phyloP scores from a whole-genome alignment of 2,888 invertebrate species.

The Trachelus troglodyta region DNA sequence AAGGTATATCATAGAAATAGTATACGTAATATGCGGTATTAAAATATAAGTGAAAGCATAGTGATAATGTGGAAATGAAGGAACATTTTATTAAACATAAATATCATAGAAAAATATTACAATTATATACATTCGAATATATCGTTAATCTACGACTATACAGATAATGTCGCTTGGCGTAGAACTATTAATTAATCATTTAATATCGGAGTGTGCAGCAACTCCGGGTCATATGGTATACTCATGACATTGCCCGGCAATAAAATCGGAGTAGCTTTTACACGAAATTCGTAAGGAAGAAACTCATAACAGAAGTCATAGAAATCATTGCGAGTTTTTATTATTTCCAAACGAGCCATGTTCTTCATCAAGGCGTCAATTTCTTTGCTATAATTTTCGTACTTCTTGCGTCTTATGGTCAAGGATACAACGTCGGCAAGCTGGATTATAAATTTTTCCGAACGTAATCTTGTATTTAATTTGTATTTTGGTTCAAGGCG shows the following conservation, averaged over 20 bases:
- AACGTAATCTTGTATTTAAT: conserved; percentile 37
- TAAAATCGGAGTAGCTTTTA: conserved; percentile 53
- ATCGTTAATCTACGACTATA: too few species aligned
- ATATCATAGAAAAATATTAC: too few species aligned
- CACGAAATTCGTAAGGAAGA: conserved; percentile 52
- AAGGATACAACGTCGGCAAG: conserved; percentile 33
- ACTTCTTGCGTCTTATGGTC: conserved; percentile 43
- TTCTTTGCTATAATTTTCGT: conserved; percentile 40
- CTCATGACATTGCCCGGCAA: conserved; percentile 50
- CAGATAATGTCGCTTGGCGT: too few species aligned
- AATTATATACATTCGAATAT: too few species aligned
- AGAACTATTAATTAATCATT: not conserved
- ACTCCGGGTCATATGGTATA: conserved; percentile 48
- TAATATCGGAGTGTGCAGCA: conserved; percentile 38
- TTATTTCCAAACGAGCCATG: conserved; percentile 52
- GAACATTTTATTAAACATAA: too few species aligned
- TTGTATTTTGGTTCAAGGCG: conserved; percentile 47
- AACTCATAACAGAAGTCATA: conserved; percentile 53
- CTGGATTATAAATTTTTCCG: conserved; percentile 47
- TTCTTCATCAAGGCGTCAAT: conserved; percentile 44
- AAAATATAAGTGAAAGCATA: too few species aligned
- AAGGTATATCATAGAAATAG: too few species aligned
- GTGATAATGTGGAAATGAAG: too few species aligned
- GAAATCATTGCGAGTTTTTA: conserved; percentile 51
- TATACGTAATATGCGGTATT: too few species aligned